These are phyloP conservation scores for Ceratothoa steindachneri DNA, from an alignment of 2,888 invertebrate genomes.

Conservation along the genomic window DNA sequence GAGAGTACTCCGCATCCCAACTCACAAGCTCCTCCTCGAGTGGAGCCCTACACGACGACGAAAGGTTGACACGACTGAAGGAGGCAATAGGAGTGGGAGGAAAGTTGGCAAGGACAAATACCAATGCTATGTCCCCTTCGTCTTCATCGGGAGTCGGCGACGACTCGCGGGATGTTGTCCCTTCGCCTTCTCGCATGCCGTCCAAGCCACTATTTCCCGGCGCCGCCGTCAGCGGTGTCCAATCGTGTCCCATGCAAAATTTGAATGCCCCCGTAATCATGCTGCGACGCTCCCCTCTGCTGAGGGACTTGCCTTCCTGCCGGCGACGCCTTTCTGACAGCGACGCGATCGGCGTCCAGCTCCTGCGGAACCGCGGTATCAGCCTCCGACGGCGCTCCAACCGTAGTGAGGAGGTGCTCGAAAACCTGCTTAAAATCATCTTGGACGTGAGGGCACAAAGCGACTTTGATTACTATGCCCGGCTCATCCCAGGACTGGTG, in stretches of 20 bases:
- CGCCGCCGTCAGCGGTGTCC: neutral
- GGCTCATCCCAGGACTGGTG: slow-evolving; percentile 34
- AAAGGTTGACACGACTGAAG: no score
- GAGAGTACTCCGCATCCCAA: neutral
- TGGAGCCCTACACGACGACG: neutral
- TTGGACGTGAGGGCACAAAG: slow-evolving; percentile 19
- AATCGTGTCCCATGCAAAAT: neutral
- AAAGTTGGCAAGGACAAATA: no score
- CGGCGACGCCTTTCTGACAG: neutral
- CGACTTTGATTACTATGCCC: slow-evolving; percentile 34
- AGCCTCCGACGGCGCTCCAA: slow-evolving; percentile 9
- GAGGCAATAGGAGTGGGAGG: no score
- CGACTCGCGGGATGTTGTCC: neutral
- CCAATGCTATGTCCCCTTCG: no score
- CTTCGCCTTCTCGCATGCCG: no score
- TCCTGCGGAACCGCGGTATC: neutral
- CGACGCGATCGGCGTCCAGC: neutral
- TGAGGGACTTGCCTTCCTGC: neutral
- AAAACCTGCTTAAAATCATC: slow-evolving; percentile 24
- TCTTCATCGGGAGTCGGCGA: no score
- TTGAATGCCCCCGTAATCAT: slow-evolving; percentile 29
- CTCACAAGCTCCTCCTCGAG: neutral
- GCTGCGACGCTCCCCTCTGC: slow-evolving; percentile 21
- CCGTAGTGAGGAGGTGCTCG: slow-evolving; percentile 18
- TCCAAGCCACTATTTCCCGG: no score